Evolutionary conservation across 2,113 vertebrate species (phyloP).

Genomic region (Athene cunicularia): DNA sequence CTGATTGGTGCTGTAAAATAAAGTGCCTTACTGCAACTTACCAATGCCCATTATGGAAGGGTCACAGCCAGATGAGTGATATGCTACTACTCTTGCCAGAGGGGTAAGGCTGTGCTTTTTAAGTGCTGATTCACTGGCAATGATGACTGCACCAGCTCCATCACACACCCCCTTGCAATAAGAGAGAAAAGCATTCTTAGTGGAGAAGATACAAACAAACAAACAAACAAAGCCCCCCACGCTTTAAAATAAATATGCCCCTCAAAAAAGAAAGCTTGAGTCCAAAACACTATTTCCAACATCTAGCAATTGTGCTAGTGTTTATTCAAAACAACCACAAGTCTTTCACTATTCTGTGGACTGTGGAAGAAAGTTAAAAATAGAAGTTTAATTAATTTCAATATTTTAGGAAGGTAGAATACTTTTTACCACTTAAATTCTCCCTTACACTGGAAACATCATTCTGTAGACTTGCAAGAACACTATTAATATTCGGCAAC

Average conservation of each 20-base stretch:
- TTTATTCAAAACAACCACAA: not conserved
- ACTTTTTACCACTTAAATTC: not conserved
- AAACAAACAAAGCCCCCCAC: not conserved
- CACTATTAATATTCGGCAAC: not conserved
- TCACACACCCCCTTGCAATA: slow-evolving; percentile 87
- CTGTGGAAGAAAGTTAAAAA: not conserved
- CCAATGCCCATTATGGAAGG: slow-evolving; percentile 98
- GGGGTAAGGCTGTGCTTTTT: slow-evolving; percentile 90
- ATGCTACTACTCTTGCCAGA: slow-evolving; percentile 90
- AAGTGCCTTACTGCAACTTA: slow-evolving; percentile 56
- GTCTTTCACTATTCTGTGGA: not conserved
- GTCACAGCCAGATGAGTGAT: slow-evolving; percentile 91
- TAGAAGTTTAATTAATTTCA: not conserved
- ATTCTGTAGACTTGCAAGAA: not conserved
- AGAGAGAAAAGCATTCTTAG: not conserved
- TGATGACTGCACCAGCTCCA: slow-evolving; percentile 88
- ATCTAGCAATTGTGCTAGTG: not conserved
- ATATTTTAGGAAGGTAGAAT: not conserved
- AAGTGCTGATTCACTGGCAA: slow-evolving; percentile 93
- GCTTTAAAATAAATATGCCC: not conserved
- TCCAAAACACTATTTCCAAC: not conserved
- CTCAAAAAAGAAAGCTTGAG: not conserved
- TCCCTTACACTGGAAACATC: not conserved
- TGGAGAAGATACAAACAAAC: not conserved
- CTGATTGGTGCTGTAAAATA: not conserved